Base-by-base conservation (phyloP, 2,113 vertebrate species). In the Gobiocypris rarus region DNA sequence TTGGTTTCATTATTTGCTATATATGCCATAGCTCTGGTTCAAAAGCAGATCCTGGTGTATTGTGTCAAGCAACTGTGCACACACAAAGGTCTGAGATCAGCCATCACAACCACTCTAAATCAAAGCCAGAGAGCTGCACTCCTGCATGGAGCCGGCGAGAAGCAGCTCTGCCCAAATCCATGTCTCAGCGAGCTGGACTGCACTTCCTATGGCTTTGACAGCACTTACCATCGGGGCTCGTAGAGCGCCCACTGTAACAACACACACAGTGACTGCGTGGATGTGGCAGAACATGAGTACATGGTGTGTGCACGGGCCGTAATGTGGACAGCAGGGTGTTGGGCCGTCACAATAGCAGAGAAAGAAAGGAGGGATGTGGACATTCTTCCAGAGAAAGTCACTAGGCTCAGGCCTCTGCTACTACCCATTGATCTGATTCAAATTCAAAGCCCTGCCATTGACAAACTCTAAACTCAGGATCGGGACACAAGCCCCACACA, bases 391-490 rank as follows among this genome's bases (percentile, higher is more conserved):
- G 41, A 70, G 75, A 78, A 79, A 76, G 67, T 75, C 45, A 79
- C 82, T 63, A 69, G 24, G 73, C 80, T 86, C 43, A 28, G 69
- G 56, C 15, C 77, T 83, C 63, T 34, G 34, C 81, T 74, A 83
- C 83, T 75, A 28, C 56, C 70, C 82, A 87, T 88, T 87, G 88
- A 90, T 90, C 85, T 86, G 86, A 80, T 90, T 87, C 73, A 89
- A 88, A 87, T 87, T 86, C 85, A 90, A 86, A 90, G 83, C 85
- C 82, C 52, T 84, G 43, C 75, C 86, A 87, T 78, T 83, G 83
- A 88, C 80, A 67, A 70, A 65, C 69, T 81, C 45, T 63, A 77
- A 86, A 82, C 77, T 88, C 61, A 26, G 9, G 67, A 80, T 50
- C 52, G 83, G 50, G 85, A 3, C 56, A 41, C 43, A 45, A 65